phyloP scores from a whole-genome alignment of 2,888 invertebrate species.

The Diarsia brunnea region DNA sequence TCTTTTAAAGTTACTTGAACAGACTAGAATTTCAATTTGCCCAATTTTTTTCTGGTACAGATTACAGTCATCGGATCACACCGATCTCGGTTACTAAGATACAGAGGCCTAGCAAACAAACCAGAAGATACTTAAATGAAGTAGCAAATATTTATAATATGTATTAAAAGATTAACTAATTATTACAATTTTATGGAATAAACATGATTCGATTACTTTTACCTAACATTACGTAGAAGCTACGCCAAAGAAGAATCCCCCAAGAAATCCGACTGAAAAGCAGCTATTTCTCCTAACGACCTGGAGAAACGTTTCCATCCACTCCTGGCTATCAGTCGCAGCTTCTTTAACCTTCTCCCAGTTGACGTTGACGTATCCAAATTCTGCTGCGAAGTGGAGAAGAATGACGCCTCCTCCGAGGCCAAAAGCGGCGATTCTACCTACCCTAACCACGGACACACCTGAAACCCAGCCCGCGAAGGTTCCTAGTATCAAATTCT shows the following conservation, averaged over 20 bases:
- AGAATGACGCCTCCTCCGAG: conserved; percentile 97
- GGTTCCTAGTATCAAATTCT: conserved; percentile 80
- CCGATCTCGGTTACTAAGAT: background rate
- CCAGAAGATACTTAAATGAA: conserved; percentile 17
- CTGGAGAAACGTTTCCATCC: conserved; percentile 92
- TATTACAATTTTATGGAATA: conserved; percentile 28
- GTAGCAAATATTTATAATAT: conserved; percentile 30
- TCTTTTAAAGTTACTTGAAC: background rate
- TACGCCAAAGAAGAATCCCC: conserved; percentile 96
- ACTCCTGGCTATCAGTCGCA: conserved; percentile 93
- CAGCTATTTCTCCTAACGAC: conserved; percentile 93
- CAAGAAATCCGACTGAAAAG: conserved; percentile 94
- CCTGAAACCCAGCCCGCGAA: conserved; percentile 92
- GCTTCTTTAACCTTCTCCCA: conserved; percentile 96
- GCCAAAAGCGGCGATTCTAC: conserved; percentile 96
- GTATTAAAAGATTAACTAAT: conserved; percentile 10
- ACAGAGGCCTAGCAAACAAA: background rate
- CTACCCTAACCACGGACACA: conserved; percentile 94
- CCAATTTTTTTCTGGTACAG: background rate
- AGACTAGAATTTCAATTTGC: background rate
- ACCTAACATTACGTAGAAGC: conserved; percentile 89
- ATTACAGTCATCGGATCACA: background rate
- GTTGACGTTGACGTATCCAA: conserved; percentile 96
- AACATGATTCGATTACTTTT: conserved; percentile 29
- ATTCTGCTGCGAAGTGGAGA: conserved; percentile 96